Evolutionary conservation across 2,888 invertebrate species (phyloP), one percentile per base, ranked within the genome.

Genomic region (Drosophila mettleri): DNA sequence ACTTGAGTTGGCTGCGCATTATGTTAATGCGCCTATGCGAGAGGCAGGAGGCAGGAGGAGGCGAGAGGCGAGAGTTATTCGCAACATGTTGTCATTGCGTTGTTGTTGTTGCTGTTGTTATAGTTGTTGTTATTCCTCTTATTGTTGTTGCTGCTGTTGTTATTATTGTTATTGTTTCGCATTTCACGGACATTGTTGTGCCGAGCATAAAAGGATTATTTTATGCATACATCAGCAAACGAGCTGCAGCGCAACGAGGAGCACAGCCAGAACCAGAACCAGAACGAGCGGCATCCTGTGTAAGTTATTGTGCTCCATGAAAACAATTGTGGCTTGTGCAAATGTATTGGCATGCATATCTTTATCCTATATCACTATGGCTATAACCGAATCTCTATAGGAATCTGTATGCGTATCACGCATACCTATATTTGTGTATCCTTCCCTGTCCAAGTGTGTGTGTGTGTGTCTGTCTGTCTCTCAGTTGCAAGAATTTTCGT

Each of bases 121-220:
- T 48, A 54, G 55, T 16, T 27, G 45, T 16, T 43, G 43, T 22
- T 41, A 39, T 22, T 63, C 59, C 43, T 67, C 63, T 66, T 66
- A 59, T 38, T 64, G 51, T 36, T 61, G 63, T 7, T 58, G 57
- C 27, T 65, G 73, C 22, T 62, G 69, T 64, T 79, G 86, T 68
- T 83, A 72, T 88, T 74, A 69, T 74, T 89, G 81, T 85, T 89
- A 84, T 88, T 85, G 88, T 87, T 89, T 89, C 86, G 86, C 86
- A 89, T 89, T 86, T 86, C 85, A 89, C 89, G 85, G 88, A 86
- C 89, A 89, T 89, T 86, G 85, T 86, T 88, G 85, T 89, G 83
- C 83, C 61, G 80, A 83, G 86, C 80, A 86, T 86, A 86, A 86
- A 84, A 75, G 89, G 85, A 86, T 86, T 89, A 86, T 89, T 86